Evolutionary conservation across 2,113 vertebrate genomes (phyloP), one percentile per base, ranked within the genome.

Genomic region (Porphyrio hochstetteri): DNA sequence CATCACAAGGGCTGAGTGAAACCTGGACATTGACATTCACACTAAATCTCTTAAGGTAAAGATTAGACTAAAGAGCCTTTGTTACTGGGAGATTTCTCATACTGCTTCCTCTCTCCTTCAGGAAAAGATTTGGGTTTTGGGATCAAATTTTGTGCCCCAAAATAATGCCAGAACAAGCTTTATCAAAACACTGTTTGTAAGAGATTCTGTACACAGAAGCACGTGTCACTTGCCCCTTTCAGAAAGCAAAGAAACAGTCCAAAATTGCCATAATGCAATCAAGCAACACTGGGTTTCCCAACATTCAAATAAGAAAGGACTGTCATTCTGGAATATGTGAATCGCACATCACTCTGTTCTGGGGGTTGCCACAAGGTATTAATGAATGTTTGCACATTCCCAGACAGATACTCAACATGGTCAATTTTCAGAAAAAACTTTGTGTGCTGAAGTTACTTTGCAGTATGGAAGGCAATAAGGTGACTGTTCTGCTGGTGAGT

Each of bases 1-100:
- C 27, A 82, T 29, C 28, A 36, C 0, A 4, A 69, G 9, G 0
- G 0, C 11, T 38, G 53, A 75, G 38, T 69, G 50, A 82, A 89
- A 92, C 63, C 16, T 40, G 64, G 17, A 52, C 40, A 50, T 0
- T 4, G 77, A 70, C 8, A n/a, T 57, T 75, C 38, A 20, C 20
- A 52, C 3, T 35, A 52, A 59, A 59, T 44, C 14, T 80, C 23
- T 68, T 31, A 50, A 86, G 15, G 28, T 68, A 86, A 90, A 94
- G 12, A 68, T 79, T 74, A 72, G 19, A 50, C 16, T 59, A 38
- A 85, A 69, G 55, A 75, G 3, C 17, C 38, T 36, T 64, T 42
- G 3, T 31, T 83, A 44, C 27, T 74, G 8, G 8, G 50, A 75
- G 5, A 71, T 61, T 92, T 82, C 29, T 95, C n/a, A 40, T 40